Evolutionary conservation across 1,140 invertebrate species (phyloP).

Genomic region (Apis mellifera): Amel_HAv3.1 CM009940.2:4814001-4814500

Average conservation of each 20-base stretch:
- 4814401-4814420: conserved; percentile 78
- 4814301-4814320: background rate
- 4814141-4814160: conserved; percentile 1
- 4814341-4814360: conserved; percentile 79
- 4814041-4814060: background rate
- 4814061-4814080: background rate
- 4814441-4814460: conserved; percentile 66
- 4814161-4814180: conserved; percentile 1
- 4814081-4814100: conserved; percentile 9
- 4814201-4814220: conserved; percentile 54
- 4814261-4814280: background rate
- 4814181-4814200: conserved; percentile 46
- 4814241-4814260: conserved; percentile 20
- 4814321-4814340: conserved; percentile 53
- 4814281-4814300: background rate
- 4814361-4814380: conserved; percentile 81
- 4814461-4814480: conserved; percentile 68
- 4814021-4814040: background rate
- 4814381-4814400: conserved; percentile 82
- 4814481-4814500: conserved; percentile 67
- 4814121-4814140: conserved; percentile 1
- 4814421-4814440: conserved; percentile 66
- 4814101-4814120: conserved; percentile 2
- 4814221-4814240: conserved; percentile 53
- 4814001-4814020: conserved; percentile 5